phyloP scores from a whole-genome alignment of 2,797 vertebrate species.

The Myiotriccus ornatus region DNA sequence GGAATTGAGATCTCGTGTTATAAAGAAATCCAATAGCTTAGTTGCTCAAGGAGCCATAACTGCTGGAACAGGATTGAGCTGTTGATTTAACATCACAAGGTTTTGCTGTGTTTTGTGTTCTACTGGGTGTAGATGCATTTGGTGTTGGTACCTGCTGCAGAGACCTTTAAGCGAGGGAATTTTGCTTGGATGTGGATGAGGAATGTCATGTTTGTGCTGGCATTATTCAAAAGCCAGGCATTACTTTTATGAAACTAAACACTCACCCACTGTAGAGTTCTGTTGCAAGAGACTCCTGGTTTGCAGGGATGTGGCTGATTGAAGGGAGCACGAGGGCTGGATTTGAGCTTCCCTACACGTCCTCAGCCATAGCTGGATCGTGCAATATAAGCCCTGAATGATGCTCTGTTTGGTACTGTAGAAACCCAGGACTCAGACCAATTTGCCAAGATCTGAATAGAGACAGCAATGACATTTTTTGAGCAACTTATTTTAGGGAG shows the following conservation, averaged over 20 bases:
- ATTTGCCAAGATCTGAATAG: background rate
- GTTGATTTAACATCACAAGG: background rate
- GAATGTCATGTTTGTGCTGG: background rate
- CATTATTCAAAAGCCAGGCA: background rate
- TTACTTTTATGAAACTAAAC: background rate
- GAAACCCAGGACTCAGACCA: background rate
- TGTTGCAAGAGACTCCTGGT: background rate
- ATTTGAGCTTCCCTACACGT: background rate
- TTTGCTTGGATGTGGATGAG: background rate
- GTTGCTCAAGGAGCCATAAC: background rate
- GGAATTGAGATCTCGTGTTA: background rate
- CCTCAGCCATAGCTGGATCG: background rate
- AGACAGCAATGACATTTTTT: background rate
- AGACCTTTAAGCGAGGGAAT: background rate
- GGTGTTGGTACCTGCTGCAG: background rate
- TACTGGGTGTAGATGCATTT: background rate
- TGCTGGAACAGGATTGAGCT: background rate
- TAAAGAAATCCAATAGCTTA: background rate
- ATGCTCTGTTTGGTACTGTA: background rate
- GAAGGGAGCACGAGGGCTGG: background rate
- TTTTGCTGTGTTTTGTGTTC: background rate
- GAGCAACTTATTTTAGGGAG: background rate
- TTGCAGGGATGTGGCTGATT: background rate
- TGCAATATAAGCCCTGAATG: background rate
- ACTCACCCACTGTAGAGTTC: background rate